These are phyloP conservation scores for Amiota communis DNA, from an alignment of 2,888 invertebrate species.

Conservation along the genomic window DNA sequence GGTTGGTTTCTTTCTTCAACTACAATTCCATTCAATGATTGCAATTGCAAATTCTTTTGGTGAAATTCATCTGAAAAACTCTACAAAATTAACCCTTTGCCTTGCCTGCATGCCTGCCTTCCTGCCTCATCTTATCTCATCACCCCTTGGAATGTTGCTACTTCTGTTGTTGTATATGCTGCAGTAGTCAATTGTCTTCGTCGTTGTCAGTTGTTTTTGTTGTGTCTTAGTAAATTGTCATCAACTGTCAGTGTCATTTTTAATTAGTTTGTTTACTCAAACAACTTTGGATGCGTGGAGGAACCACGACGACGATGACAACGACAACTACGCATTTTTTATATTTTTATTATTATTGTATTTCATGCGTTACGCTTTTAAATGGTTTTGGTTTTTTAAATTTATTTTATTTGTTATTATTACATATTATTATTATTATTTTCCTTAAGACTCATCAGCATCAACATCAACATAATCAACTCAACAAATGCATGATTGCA, in stretches of 20 bases:
- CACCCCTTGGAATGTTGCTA: constrained; percentile 40
- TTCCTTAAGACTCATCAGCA: not conserved
- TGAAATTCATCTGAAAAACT: constrained; percentile 41
- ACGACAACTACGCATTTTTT: constrained; percentile 31
- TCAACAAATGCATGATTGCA: constrained; percentile 28
- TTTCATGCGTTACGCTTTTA: constrained; percentile 25
- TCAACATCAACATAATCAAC: constrained; percentile 30
- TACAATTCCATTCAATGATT: constrained; percentile 35
- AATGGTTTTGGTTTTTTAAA: not conserved
- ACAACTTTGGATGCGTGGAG: constrained; percentile 37
- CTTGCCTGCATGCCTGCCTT: not conserved
- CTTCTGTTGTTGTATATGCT: not conserved
- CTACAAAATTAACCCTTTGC: not conserved
- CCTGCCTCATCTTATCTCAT: not conserved
- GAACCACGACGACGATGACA: constrained; percentile 33
- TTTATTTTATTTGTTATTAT: constrained; percentile 12
- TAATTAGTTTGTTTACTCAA: constrained; percentile 65
- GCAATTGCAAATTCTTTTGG: constrained; percentile 52
- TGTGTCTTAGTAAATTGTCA: constrained; percentile 66
- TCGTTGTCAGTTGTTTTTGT: not conserved
- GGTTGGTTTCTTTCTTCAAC: not conserved
- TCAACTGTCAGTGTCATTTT: constrained; percentile 68
- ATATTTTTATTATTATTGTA: constrained; percentile 11
- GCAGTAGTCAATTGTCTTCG: too few relatives aligned
- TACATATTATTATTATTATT: not conserved